These are phyloP conservation scores for Trichomycterus rosablanca DNA, from an alignment of 2,113 vertebrate species.

Conservation along the genomic window DNA sequence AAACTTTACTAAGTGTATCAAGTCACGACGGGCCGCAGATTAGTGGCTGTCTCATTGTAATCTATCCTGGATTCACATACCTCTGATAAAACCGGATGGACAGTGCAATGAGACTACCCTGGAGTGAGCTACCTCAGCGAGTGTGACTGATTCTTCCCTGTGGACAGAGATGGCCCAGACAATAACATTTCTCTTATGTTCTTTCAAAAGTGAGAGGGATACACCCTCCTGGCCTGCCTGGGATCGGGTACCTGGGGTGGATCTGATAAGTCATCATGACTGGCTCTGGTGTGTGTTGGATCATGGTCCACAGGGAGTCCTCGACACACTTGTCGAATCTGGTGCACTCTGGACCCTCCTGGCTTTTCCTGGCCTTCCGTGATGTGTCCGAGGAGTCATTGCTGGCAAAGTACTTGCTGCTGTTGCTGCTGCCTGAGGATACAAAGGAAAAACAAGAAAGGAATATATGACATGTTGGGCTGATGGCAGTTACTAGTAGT, in stretches of 20 bases:
- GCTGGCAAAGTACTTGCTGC: constrained; percentile 74
- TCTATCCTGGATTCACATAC: constrained; percentile 41
- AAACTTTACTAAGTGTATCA: neutral
- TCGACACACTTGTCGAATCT: constrained; percentile 54
- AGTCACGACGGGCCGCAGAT: constrained; percentile 5
- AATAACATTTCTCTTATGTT: constrained; percentile 25
- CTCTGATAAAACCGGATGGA: constrained; percentile 33
- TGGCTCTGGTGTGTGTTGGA: constrained; percentile 66
- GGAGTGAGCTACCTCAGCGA: constrained; percentile 32
- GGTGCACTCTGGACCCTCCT: constrained; percentile 51
- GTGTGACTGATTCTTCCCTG: constrained; percentile 35
- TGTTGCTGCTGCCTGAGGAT: constrained; percentile 69
- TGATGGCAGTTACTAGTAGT: too few relatives aligned
- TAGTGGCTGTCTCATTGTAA: constrained; percentile 26
- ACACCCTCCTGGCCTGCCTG: neutral
- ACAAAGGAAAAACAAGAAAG: too few relatives aligned
- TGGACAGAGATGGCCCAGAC: constrained; percentile 40
- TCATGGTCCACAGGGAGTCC: constrained; percentile 75
- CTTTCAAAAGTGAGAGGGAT: constrained; percentile 16
- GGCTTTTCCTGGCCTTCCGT: constrained; percentile 56
- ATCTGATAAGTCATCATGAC: constrained; percentile 84
- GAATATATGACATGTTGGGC: too few relatives aligned
- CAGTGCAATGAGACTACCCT: constrained; percentile 42
- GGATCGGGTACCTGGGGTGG: constrained; percentile 69
- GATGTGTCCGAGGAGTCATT: constrained; percentile 73